Evolutionary conservation across 2,888 invertebrate species (phyloP), one percentile per base, ranked within the genome.

Genomic region (Orchesellides sinensis): DNA sequence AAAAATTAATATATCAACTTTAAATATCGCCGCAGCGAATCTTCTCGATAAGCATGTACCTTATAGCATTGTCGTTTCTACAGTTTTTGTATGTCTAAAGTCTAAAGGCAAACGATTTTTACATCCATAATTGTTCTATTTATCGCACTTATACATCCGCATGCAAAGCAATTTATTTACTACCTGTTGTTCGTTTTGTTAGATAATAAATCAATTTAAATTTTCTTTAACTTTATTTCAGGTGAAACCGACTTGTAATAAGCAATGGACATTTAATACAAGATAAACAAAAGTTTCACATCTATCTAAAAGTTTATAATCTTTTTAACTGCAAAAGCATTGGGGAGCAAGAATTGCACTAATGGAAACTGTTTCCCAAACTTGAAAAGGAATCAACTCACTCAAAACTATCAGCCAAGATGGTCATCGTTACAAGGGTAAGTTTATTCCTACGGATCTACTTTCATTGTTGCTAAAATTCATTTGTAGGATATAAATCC

Each of bases 391-490:
- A 27, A 23, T 23, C 10, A 61, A 54, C 19, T 17, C 12, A 17
- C 49, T 45, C 25, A 47, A 35, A n/a, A 45, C 45, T 14, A 73
- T 54, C 52, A 56, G 45, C 61, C 84, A 85, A 84, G 66, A 85
- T 85, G 85, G 85, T 85, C 66, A 85, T 85, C 81, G 85, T 85
- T 70, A 85, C 85, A 73, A 72, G 85, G 83, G 85, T 85, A 65
- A 85, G 85, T 78, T n/a, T 29, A 35, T 56, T 56, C 25, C 10
- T 12, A 25, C 4, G 27, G 10, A 56, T 56, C 25, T 10, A 27
- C n/a, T 56, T 25, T 10, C 2, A 1, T 40, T 40, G 45, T 45
- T 17, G 0, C n/a, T 19, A 19, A 35, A 63, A 35, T 63, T 40
- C 40, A 40, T 40, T 10, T 40, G 10, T 40, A 40, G 40, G 14